Base-by-base conservation (phyloP, 2,888 invertebrate species). In the Acronicta alni region DNA sequence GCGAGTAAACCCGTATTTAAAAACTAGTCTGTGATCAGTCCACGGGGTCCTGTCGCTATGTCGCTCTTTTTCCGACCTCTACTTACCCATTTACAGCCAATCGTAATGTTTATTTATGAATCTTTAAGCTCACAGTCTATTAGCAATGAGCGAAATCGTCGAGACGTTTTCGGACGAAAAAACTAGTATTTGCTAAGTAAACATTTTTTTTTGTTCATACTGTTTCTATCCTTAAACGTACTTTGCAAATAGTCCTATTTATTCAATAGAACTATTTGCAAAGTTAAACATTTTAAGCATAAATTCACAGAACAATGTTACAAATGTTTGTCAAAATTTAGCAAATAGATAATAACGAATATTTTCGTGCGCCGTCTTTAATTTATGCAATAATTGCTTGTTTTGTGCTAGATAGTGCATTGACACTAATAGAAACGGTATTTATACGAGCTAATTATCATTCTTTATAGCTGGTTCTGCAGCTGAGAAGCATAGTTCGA, bases 21-120 rank as follows among this genome's bases (percentile, higher is more conserved):
- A 72, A 78, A 76, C 69, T 60, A 65, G 76, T 64, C 58, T 55
- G 20, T 10, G 26, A 44, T 45, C 61, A 17, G 23, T 14, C 48
- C 44, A n/a, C 81, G 66, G 42, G 47, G 61, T 66, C 52, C 62
- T 57, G 62, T 70, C 60, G 67, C 68, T 86, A 83, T 75, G 80
- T 82, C 77, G 80, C 79, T 75, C 81, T 90, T 89, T 89, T 80
- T 80, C 54, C 59, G 17, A 48, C 54, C 38, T 61, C 72, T 71
- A 80, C 80, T 76, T 80, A 79, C 70, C 87, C 89, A 84, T 89
- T 85, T 89, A 83, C 68, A 86, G 87, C 69, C 57, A 67, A 71
- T 57, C 68, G 57, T 80, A 71, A 89, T 91, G 90, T 89, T 80
- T 90, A 91, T 91, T 87, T 85, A 91, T 91, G 79, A 81, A 81